A percentile compares a stretch with the other conserved stretches of the same genome.
Conservation (phyloP, 2,113 vertebrate species). For the Acrocephalus arundinaceus region DNA sequence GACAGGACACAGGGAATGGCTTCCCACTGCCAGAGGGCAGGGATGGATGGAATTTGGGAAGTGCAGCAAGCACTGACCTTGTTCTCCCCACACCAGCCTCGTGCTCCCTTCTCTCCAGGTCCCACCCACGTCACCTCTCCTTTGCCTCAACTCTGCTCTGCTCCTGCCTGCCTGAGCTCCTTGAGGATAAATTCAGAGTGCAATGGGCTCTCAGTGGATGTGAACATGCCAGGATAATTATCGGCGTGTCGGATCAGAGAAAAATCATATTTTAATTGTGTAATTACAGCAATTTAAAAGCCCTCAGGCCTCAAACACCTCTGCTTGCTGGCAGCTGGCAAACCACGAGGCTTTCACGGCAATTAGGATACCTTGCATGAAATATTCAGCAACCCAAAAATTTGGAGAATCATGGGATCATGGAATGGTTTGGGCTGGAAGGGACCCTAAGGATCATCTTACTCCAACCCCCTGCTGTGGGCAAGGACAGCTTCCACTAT, state of each 20-base stretch:
- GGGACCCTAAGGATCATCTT: background rate
- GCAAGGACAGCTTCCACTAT: background rate
- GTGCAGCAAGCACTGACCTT: background rate
- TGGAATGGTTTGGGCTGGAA: background rate
- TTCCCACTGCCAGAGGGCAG: background rate
- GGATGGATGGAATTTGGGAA: background rate
- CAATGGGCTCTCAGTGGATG: background rate
- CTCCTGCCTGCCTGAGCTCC: background rate
- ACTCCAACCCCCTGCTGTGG: accelerated
- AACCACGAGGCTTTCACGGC: background rate
- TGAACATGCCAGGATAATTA: background rate
- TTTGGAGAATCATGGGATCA: background rate
- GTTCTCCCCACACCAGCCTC: background rate
- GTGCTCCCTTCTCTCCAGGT: background rate
- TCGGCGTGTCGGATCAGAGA: background rate
- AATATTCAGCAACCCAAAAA: background rate
- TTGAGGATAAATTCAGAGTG: background rate
- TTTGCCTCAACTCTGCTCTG: background rate
- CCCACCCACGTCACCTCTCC: background rate
- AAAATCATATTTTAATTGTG: constrained; percentile 42
- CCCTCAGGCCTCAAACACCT: constrained; percentile 22
- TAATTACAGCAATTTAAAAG: constrained; percentile 45
- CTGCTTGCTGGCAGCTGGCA: constrained; percentile 16
- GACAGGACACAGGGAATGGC: background rate
- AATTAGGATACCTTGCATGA: background rate